Evolutionary conservation across 2,113 vertebrate genomes (phyloP).

Genomic region (Percopsis transmontana): DNA sequence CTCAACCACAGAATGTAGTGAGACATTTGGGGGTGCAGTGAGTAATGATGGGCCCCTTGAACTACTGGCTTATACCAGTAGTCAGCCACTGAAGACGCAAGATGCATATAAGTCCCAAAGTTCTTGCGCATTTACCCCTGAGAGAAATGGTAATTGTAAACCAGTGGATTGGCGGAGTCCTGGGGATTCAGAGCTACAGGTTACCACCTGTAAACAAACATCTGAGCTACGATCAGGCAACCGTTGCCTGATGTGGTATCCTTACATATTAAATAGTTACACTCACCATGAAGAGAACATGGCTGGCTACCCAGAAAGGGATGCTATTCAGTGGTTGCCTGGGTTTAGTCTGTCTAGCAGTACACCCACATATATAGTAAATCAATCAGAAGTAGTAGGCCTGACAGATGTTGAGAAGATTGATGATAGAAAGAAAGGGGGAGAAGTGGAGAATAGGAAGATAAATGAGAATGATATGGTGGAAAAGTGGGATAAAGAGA

Average conservation of each 20-base stretch:
- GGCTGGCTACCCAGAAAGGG: not conserved
- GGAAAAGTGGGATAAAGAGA: not conserved
- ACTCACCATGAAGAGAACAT: not conserved
- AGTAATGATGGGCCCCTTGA: not conserved
- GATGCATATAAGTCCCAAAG: not conserved
- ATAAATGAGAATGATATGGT: not conserved
- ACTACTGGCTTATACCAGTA: not conserved
- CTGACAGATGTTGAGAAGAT: not conserved
- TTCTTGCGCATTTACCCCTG: not conserved
- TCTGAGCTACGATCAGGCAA: not conserved
- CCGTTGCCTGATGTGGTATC: not conserved
- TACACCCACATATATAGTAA: not conserved
- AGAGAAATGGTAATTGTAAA: not conserved
- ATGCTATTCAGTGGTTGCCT: not conserved
- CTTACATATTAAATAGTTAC: not conserved
- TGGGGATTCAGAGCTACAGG: not conserved
- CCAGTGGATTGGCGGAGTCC: slow-evolving; percentile 16
- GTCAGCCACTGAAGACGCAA: not conserved
- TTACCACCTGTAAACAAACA: slow-evolving; percentile 13
- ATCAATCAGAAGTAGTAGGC: not conserved
- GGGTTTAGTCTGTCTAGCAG: not conserved
- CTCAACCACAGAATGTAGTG: not conserved
- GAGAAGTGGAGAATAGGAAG: not conserved
- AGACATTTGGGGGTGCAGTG: not conserved
- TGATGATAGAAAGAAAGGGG: not conserved